Base-by-base conservation (phyloP, 1,140 invertebrate species). In the Musca domestica region DNA sequence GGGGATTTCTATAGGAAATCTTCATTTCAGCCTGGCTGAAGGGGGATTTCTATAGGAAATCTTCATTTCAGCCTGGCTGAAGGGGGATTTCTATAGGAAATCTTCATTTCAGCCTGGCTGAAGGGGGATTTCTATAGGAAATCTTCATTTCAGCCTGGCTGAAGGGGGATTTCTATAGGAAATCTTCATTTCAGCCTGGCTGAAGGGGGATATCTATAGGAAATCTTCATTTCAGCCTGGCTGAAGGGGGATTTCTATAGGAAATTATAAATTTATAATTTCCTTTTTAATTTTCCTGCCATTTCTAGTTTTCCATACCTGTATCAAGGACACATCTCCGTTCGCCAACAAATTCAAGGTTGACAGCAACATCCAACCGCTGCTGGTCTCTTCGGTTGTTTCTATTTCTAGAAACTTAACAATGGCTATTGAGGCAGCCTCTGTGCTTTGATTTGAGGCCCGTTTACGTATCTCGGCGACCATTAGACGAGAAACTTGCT, bases 321-420 rank as follows among this genome's bases (percentile, higher is more conserved):
- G 89, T 74, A 94, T 89, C 19, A 94, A 80, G 17, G 88, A 87
- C 5, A 89, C 84, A 81, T 94, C 92, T 61, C 94, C 93, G 69
- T 92, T 92, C 66, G 94, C 91, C 64, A 96, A 86, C 15, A 98
- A 84, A 85, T 98, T 98, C 17, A 98, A 84, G 41, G 95, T 92
- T 14, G 92, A 94, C 15, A 98, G 81, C 51, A 99, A 83, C 90
- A 96, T 96, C 96, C 96, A 99, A 17, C 96, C 96, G 84, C 95
- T 96, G 73, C 94, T 96, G 7, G 91, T 92, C 77, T 98, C 95
- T 82, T 96, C 92, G 63, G 88, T 92, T 81, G 92, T 93, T 79
- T 94, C 92, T 73, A 97, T 95, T 83, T 98, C 95, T 25, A 98
- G 84, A 84, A 98, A 98, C 79, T 95, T 94, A 19, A 95, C 94